Percentiles rank a stretch among this genome's conserved stretches.
Conservation (phyloP, 2,113 vertebrate species). For the Oryzias curvinotus region DNA sequence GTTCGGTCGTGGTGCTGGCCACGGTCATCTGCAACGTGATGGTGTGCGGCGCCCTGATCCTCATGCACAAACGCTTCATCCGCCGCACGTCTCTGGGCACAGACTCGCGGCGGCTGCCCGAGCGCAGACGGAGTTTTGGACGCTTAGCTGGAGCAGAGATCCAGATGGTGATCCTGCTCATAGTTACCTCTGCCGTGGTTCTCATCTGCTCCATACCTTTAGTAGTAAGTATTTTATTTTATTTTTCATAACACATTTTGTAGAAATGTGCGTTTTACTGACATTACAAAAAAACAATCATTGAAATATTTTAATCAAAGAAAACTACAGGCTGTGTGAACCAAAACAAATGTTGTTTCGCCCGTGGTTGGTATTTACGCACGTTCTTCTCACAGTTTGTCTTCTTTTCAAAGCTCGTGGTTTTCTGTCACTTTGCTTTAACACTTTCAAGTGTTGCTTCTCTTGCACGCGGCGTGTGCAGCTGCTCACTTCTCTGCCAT, state of each 20-base stretch:
- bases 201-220: slow-evolving; percentile 97
- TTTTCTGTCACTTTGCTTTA: slow-evolving; percentile 14
- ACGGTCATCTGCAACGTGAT: slow-evolving; percentile 91
- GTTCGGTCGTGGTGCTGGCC: slow-evolving; percentile 87
- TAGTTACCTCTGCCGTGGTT: slow-evolving; percentile 89
- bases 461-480: too few species aligned
- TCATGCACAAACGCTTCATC: slow-evolving; percentile 93
- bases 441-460: background rate
- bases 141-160: slow-evolving; percentile 91
- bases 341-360: too few species aligned
- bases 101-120: slow-evolving; percentile 79
- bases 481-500: too few species aligned
- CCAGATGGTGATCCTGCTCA: slow-evolving; percentile 97
- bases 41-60: slow-evolving; percentile 90
- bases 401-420: slow-evolving; percentile 28
- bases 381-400: slow-evolving; percentile 7
- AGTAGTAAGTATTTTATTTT: slow-evolving; percentile 84
- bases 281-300: too few species aligned
- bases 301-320: too few species aligned
- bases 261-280: too few species aligned
- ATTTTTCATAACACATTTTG: too few species aligned
- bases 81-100: slow-evolving; percentile 92
- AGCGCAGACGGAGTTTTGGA: slow-evolving; percentile 87
- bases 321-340: too few species aligned
- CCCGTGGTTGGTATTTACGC: background rate